phyloP scores from a whole-genome alignment of 1,140 invertebrate genomes.

The Papilio machaon region DNA sequence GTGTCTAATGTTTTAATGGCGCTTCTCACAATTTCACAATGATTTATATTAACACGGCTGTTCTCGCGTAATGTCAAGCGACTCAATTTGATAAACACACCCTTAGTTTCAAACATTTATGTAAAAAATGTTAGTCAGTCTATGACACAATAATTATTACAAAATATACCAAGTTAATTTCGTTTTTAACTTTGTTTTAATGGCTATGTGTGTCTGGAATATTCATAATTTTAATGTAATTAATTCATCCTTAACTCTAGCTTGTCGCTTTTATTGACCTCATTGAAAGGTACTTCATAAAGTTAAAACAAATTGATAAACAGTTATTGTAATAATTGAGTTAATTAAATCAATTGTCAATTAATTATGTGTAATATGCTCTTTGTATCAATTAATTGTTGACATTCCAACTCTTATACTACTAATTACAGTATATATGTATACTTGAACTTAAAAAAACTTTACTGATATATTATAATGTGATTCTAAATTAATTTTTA shows the following conservation, averaged over 20 bases:
- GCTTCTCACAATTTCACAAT: constrained; percentile 31
- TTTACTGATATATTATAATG: background rate
- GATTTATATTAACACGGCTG: constrained; percentile 28
- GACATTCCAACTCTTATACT: background rate
- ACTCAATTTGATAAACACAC: constrained; percentile 22
- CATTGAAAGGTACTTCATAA: background rate
- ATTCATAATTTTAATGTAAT: too few relatives aligned
- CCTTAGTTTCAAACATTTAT: background rate
- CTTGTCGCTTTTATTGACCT: background rate
- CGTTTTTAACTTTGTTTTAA: too few relatives aligned
- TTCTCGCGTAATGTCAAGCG: constrained; percentile 13
- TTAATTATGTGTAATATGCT: background rate
- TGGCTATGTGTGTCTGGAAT: too few relatives aligned
- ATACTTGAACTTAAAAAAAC: background rate
- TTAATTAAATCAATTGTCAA: constrained; percentile 7
- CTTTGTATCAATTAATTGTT: background rate
- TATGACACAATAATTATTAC: background rate
- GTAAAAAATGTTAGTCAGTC: background rate
- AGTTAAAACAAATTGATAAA: background rate
- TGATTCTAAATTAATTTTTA: background rate
- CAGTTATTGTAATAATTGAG: background rate
- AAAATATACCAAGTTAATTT: too few relatives aligned
- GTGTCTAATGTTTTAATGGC: constrained; percentile 61
- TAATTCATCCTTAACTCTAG: background rate
- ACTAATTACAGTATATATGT: background rate